Base-by-base conservation (phyloP, 2,797 vertebrate species). In the Megaceryle alcyon region DNA sequence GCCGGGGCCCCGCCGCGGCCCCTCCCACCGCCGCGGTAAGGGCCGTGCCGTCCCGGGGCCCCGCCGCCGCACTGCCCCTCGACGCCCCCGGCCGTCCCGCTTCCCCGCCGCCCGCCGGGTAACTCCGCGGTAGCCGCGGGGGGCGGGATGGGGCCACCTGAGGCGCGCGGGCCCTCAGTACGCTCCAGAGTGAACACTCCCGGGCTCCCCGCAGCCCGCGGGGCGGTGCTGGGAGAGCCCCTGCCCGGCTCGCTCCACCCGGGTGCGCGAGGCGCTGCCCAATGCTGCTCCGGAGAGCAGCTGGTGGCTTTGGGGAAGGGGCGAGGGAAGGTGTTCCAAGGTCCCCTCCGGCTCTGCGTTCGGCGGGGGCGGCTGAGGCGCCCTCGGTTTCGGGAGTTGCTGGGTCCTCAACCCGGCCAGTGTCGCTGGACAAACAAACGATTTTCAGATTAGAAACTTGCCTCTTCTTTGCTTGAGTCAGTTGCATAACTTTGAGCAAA, bases 401-500 rank as follows among this genome's bases (percentile, higher is more conserved):
- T 4, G 39, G 11, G 35, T 23, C 10, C 37, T 10, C 21, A 10
- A 0, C 15, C 8, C 11, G 22, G 57, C 10, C n/a, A 0, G 31
- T 8, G 41, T 12, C 37, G 19, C 4, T 5, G 39, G 16, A 31
- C 64, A 44, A 80, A 16, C 54, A 14, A 29, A 7, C 16, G 18
- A 1, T 25, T 64, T 43, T 35, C 37, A 14, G 44, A 1, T 28
- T 7, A 2, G 20, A 7, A 41, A 25, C 25, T 57, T 26, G 60
- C 22, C 54, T n/a, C 8, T 31, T n/a, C 33, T 66, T 21, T 41
- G 48, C 65, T 29, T 13, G 6, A 25, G 56, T 19, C 51, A 0
- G 46, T 33, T 66, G 78, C 17, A 0, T 44, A 86, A 85, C 63
- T 37, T n/a, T 1, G 68, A 90, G 69, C 25, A 1, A 26, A 31